A percentile compares a stretch with the other conserved stretches of the same genome.
Evolutionary conservation across 1,140 invertebrate species (phyloP).

Genomic region (Zaprionus africanus): DNA sequence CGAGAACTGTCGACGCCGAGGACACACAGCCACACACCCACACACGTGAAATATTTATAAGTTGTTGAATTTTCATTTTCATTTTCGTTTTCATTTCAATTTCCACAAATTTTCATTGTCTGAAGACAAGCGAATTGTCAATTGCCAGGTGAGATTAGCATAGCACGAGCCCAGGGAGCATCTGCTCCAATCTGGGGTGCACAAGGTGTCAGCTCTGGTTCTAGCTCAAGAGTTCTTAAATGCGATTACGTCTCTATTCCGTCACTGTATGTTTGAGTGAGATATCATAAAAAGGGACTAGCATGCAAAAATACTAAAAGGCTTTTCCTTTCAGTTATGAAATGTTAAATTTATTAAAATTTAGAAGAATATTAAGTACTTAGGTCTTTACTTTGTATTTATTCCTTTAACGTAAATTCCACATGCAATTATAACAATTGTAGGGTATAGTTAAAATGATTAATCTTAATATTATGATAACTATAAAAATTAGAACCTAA

Average conservation of each 20-base stretch:
- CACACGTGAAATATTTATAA: conserved; percentile 64
- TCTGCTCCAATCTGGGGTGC: conserved; percentile 8
- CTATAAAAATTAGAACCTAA: too few relatives aligned
- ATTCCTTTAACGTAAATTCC: too few relatives aligned
- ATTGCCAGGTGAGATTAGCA: conserved; percentile 68
- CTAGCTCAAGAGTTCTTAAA: conserved; percentile 7
- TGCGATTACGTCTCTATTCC: conserved; percentile 13
- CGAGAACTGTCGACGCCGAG: conserved; percentile 36
- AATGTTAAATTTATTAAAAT: too few relatives aligned
- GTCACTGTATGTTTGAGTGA: neutral
- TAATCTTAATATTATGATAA: too few relatives aligned
- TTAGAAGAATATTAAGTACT: too few relatives aligned
- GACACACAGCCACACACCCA: conserved; percentile 23
- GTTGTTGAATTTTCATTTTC: conserved; percentile 77
- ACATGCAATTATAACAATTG: too few relatives aligned
- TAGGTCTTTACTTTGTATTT: too few relatives aligned
- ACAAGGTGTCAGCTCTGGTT: neutral
- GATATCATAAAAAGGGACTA: neutral
- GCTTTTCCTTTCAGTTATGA: too few relatives aligned
- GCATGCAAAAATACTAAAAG: too few relatives aligned
- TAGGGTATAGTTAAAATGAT: too few relatives aligned
- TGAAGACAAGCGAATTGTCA: conserved; percentile 67
- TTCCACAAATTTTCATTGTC: conserved; percentile 74
- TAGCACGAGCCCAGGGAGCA: conserved; percentile 60
- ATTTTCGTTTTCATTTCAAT: conserved; percentile 65